Evolutionary conservation across 2,888 invertebrate species (phyloP).

Genomic region (Polydrusus tereticollis): DNA sequence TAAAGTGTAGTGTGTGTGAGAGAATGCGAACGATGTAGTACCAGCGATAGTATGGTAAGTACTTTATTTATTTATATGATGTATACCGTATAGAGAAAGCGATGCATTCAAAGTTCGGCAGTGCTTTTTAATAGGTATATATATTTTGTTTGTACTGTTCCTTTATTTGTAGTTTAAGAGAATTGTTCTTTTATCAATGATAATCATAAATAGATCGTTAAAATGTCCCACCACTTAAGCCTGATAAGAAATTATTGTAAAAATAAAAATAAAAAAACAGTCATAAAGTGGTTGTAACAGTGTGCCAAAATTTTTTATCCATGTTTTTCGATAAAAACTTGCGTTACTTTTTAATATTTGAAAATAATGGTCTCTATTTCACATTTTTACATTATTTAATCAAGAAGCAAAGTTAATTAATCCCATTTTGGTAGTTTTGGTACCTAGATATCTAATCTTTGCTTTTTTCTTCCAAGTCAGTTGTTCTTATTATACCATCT

Average conservation of each 20-base stretch:
- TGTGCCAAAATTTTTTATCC: background rate
- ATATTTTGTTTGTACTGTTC: slow-evolving; percentile 12
- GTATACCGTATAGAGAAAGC: slow-evolving; percentile 9
- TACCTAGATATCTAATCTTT: background rate
- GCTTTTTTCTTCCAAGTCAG: background rate
- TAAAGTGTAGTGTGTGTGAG: slow-evolving; percentile 16
- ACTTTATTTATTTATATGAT: slow-evolving; percentile 7
- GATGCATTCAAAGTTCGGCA: background rate
- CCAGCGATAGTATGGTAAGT: background rate
- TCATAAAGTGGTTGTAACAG: background rate
- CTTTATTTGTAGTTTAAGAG: background rate
- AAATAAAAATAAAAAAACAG: background rate
- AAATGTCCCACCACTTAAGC: slow-evolving; percentile 2
- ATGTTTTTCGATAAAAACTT: background rate
- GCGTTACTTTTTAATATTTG: background rate
- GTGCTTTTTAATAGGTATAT: slow-evolving; percentile 15
- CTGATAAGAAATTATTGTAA: slow-evolving; percentile 14
- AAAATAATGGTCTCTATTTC: too few species aligned
- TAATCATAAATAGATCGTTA: slow-evolving; percentile 13
- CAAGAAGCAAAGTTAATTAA: too few species aligned
- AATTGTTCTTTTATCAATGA: slow-evolving; percentile 1
- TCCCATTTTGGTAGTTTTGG: too few species aligned
- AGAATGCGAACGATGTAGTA: slow-evolving; percentile 9
- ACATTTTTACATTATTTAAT: too few species aligned
- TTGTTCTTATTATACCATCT: background rate